A percentile compares a stretch with the other conserved stretches of the same genome.
These are phyloP conservation scores for Henricia sp. DNA, from an alignment of 53 echinoderm and acorn worm species.

Conservation along the genomic window DNA sequence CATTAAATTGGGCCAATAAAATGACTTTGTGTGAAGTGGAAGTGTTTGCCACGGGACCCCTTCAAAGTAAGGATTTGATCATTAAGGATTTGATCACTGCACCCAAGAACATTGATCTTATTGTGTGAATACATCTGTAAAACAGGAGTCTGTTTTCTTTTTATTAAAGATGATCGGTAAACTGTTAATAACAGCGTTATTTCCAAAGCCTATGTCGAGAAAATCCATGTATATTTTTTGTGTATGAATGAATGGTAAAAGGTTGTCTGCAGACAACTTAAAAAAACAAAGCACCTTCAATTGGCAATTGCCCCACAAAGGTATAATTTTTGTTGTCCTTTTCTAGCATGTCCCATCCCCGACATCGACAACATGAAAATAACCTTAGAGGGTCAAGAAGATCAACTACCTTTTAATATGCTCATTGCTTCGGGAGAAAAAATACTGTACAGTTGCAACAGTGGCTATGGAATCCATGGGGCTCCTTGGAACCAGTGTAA, in stretches of 20 bases:
- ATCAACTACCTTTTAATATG: background rate
- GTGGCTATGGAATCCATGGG: slow-evolving; percentile 3
- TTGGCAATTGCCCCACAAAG: no score
- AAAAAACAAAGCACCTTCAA: no score
- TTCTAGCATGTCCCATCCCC: slow-evolving; percentile 8
- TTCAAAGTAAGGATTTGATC: slow-evolving; percentile 41
- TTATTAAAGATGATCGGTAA: no score
- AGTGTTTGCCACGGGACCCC: slow-evolving; percentile 29
- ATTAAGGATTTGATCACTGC: no score
- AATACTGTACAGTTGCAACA: background rate
- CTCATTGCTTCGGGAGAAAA: background rate
- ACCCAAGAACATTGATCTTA: no score
- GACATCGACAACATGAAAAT: background rate
- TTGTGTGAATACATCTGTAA: no score
- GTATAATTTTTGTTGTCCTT: background rate
- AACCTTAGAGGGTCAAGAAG: background rate
- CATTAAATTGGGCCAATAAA: background rate
- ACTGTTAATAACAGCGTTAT: no score
- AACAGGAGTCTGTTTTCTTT: no score
- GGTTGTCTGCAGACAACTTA: no score
- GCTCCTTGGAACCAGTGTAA: background rate
- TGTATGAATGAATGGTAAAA: no score
- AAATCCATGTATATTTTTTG: no score
- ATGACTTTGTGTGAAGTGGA: slow-evolving; percentile 41
- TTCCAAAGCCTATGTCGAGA: no score